These are phyloP conservation scores for Zapus hudsonius DNA, from an alignment of 2,113 vertebrate genomes.

Conservation along the genomic window DNA sequence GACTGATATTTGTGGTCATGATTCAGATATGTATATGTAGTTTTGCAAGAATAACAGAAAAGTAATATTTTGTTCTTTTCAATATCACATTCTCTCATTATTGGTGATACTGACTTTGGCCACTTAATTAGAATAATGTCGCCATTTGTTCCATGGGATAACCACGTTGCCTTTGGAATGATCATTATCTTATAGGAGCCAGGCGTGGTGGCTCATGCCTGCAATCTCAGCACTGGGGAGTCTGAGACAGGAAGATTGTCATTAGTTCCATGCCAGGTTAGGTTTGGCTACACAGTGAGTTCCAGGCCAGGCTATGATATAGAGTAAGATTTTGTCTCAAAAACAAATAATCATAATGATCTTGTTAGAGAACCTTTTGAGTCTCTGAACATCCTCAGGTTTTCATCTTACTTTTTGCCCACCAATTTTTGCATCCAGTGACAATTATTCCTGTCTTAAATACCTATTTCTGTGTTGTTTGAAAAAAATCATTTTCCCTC, in stretches of 20 bases:
- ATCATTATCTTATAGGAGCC: background rate
- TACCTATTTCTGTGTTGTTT: background rate
- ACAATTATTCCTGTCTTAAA: background rate
- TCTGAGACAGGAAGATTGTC: background rate
- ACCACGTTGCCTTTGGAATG: background rate
- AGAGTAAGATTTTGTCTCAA: background rate
- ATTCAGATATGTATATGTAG: background rate
- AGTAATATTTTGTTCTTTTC: background rate
- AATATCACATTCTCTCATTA: background rate
- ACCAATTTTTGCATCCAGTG: background rate
- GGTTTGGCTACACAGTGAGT: background rate
- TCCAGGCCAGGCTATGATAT: background rate
- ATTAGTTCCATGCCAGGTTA: background rate
- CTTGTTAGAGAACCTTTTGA: background rate
- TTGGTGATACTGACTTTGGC: background rate
- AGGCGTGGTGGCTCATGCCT: background rate
- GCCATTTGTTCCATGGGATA: background rate
- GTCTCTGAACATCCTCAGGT: background rate
- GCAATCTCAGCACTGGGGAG: background rate
- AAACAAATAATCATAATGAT: background rate
- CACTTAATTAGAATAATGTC: background rate
- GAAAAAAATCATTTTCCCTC: background rate
- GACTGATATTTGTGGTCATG: background rate
- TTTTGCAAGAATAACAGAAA: background rate
- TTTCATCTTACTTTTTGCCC: background rate